These are phyloP conservation scores for Argentina silus DNA, from an alignment of 2,797 vertebrate species.

Conservation along the genomic window DNA sequence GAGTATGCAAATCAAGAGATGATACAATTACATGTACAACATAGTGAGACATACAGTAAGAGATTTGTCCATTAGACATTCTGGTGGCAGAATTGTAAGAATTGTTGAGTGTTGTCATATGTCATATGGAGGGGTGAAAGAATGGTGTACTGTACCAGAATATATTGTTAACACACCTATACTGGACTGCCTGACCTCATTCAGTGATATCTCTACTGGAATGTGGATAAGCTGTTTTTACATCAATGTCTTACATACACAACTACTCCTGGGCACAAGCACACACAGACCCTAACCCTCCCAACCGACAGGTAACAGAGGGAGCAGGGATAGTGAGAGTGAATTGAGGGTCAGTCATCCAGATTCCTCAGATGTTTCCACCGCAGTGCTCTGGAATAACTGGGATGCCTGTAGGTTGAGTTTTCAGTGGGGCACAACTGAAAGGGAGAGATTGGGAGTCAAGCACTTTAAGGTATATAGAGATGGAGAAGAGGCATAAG, in stretches of 20 bases:
- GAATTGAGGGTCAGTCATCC: conserved; percentile 61
- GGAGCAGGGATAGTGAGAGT: conserved; percentile 32
- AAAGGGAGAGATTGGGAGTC: conserved; percentile 28
- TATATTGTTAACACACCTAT: too few species aligned
- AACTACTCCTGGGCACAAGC: too few species aligned
- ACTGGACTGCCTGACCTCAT: not conserved
- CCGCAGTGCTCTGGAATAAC: conserved; percentile 64
- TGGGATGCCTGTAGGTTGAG: conserved; percentile 64
- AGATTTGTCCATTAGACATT: not conserved
- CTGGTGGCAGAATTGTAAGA: not conserved
- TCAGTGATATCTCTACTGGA: not conserved
- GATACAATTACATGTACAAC: not conserved
- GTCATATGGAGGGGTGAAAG: not conserved
- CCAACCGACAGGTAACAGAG: not conserved
- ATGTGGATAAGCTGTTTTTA: not conserved
- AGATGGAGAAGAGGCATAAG: not conserved
- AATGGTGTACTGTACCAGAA: not conserved
- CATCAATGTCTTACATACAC: too few species aligned
- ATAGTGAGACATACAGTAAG: not conserved
- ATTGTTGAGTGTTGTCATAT: not conserved
- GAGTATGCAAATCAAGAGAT: not conserved
- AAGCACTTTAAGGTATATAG: conserved; percentile 2
- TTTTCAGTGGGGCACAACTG: conserved; percentile 31
- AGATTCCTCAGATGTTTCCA: conserved; percentile 75
- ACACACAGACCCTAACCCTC: not conserved